Base-by-base conservation (phyloP, 23 tunicate genomes). In the Ascidia mentula region DNA sequence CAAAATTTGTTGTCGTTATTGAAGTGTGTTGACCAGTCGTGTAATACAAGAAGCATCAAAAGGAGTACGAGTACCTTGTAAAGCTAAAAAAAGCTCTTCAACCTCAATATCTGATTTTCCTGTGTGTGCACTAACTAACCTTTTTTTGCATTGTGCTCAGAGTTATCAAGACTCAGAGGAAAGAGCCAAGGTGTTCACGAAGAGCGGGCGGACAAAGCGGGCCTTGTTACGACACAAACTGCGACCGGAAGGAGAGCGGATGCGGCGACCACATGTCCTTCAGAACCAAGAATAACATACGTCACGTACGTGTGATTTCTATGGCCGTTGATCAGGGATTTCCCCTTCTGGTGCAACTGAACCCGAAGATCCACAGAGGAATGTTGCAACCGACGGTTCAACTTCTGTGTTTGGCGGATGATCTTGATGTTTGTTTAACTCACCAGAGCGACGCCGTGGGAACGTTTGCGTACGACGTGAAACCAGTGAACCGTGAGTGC, bases 381-480 rank as follows among this genome's bases (percentile, higher is more conserved):
- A 40, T 83, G 22, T 46, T 71, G 0, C 73, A 45, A 39, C 95
- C 95, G 6, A 84, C 72, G 20, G 65, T 83, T 18, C 87, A 89
- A 76, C 75, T 89, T 7, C 36, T 83, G 34, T 38, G 59, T 37
- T 31, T 89, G 22, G 81, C 95, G 0, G 61, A 72, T 40, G 88
- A 89, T 38, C 79, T 89, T 4, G 82, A 78, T 0, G 37, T 89
- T 24, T 89, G 95, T 59, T 32, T 84, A 28, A 69, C 75, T 34
- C 95, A 89, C 59, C 74, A 60, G 33, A 39, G 61, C 0, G 82
- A 80, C 0, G 84, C 88, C 7, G 28, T 89, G 15, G 80, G 59
- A 72, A 79, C 75, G 1, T 89, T 83, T 79, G 95, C 95, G 20
- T 72, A 75, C 0, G 84, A 89, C 79, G 88, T 81, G 0, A 59